phyloP scores from a whole-genome alignment of 2,888 invertebrate genomes.

The Anodontia alba region DNA sequence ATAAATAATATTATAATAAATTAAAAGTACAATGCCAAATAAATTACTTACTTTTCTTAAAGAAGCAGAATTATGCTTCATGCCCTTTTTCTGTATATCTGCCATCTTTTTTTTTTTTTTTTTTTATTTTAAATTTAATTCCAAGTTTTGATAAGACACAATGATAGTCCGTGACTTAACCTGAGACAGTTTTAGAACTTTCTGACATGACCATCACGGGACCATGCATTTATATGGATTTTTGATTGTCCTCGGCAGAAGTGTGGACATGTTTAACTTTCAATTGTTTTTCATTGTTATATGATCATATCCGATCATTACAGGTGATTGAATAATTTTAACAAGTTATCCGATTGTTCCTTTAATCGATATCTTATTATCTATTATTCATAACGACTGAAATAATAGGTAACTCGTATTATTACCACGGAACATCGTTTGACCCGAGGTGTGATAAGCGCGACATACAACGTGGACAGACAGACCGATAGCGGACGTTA shows the following conservation, averaged over 20 bases:
- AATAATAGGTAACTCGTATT: background rate
- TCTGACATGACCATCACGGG: background rate
- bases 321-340: background rate
- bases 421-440: conserved; percentile 3
- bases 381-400: background rate
- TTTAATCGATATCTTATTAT: background rate
- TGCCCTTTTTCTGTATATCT: background rate
- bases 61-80: background rate
- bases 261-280: too few relatives aligned
- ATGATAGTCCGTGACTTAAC: too few relatives aligned
- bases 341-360: background rate
- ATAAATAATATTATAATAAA: too few relatives aligned
- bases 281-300: background rate
- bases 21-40: too few relatives aligned
- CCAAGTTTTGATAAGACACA: background rate
- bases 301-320: background rate
- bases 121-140: background rate
- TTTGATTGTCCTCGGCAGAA: too few relatives aligned
- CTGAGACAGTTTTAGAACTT: background rate
- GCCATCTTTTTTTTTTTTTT: background rate
- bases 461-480: background rate
- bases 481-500: conserved; percentile 12
- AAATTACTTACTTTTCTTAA: background rate
- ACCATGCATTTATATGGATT: too few relatives aligned
- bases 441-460: conserved; percentile 15